These are phyloP conservation scores for Drosophila vallismaia DNA, from an alignment of 2,888 invertebrate species.

Conservation along the genomic window DNA sequence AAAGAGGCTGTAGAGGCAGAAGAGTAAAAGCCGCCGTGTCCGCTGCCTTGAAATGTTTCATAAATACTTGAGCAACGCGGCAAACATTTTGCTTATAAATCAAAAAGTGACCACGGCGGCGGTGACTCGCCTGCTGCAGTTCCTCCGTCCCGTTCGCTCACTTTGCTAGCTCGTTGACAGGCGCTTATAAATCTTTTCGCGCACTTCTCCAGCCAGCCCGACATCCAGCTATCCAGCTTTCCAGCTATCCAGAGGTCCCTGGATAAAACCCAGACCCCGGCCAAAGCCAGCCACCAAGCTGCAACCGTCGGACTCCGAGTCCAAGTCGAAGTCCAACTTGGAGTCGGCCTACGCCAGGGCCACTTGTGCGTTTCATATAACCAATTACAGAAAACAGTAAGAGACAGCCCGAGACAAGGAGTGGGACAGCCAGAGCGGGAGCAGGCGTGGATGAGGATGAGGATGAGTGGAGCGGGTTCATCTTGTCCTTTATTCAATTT, in stretches of 20 bases:
- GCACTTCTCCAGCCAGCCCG: conserved; percentile 54
- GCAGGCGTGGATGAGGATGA: conserved; percentile 14
- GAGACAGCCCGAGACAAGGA: conserved; percentile 28
- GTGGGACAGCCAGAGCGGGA: conserved; percentile 19
- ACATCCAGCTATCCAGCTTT: conserved; percentile 3
- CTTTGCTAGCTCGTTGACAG: conserved; percentile 70
- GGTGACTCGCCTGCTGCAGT: conserved; percentile 49
- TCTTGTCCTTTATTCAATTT: conserved; percentile 70
- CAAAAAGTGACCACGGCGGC: conserved; percentile 72
- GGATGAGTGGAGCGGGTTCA: no score
- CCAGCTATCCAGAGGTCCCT: conserved; percentile 36
- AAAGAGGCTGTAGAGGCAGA: conserved; percentile 40
- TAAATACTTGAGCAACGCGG: conserved; percentile 71
- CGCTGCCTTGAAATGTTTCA: conserved; percentile 80
- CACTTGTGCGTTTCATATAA: conserved; percentile 75
- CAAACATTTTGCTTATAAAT: conserved; percentile 81
- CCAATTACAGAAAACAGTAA: conserved; percentile 69
- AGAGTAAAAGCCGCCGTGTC: conserved; percentile 57
- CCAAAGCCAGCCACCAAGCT: conserved; percentile 1
- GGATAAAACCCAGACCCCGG: conserved; percentile 15
- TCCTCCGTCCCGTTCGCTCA: conserved; percentile 23
- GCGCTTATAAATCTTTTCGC: conserved; percentile 81
- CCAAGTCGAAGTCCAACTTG: conserved; percentile 2
- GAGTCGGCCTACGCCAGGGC: conserved; percentile 39
- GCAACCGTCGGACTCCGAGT: conserved; percentile 1